These are phyloP conservation scores for Trissolcus brochymenae DNA, from an alignment of 2,888 invertebrate genomes.

Conservation along the genomic window DNA sequence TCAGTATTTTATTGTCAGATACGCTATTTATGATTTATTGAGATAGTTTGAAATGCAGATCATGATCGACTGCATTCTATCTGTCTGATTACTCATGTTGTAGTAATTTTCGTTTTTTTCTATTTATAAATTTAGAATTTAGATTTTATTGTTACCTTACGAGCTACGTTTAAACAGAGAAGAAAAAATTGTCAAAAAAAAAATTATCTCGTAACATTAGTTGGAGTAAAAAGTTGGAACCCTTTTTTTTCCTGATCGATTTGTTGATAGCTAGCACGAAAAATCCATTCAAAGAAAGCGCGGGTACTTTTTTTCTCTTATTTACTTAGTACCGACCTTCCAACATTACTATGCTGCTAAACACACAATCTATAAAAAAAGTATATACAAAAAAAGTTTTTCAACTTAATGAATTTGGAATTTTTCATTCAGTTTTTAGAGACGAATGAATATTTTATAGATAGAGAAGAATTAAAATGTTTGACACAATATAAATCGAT, in stretches of 20 bases:
- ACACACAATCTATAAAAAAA: neutral
- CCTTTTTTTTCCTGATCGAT: constrained; percentile 36
- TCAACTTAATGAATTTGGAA: too few species aligned
- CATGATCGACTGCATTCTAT: constrained; percentile 17
- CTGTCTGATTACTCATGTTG: neutral
- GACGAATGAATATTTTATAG: neutral
- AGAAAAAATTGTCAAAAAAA: constrained; percentile 17
- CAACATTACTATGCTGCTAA: constrained; percentile 14
- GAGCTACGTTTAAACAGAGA: neutral
- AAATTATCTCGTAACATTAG: constrained; percentile 13
- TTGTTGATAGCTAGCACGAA: constrained; percentile 26
- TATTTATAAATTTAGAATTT: neutral
- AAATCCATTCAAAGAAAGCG: constrained; percentile 9
- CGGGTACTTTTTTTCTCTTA: constrained; percentile 43
- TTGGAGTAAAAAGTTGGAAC: constrained; percentile 45
- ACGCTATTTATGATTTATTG: constrained; percentile 45
- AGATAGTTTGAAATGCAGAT: constrained; percentile 33
- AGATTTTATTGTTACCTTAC: neutral
- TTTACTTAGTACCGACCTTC: constrained; percentile 46
- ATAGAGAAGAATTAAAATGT: constrained; percentile 36
- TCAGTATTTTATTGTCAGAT: constrained; percentile 44
- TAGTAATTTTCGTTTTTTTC: too few species aligned
- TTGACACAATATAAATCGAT: constrained; percentile 51
- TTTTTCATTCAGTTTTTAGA: neutral
- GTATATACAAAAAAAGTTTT: too few species aligned